Evolutionary conservation across 2,888 invertebrate species (phyloP).

Genomic region (Phyllotreta cruciferae): DNA sequence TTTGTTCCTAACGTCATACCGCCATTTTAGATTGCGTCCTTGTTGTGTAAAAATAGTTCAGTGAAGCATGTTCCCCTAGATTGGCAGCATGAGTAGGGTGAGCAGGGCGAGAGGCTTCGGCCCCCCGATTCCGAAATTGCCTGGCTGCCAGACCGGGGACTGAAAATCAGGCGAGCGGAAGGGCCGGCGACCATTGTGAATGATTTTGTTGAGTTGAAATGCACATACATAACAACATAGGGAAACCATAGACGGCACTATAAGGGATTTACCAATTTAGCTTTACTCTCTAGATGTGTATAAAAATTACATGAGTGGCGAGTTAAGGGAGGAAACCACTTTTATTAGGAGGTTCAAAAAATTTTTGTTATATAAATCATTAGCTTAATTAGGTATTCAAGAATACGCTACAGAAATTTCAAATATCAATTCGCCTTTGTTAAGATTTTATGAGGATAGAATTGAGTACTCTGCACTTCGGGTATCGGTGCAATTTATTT

Average conservation of each 20-base stretch:
- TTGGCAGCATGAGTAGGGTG: constrained; percentile 55
- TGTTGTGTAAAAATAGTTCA: constrained; percentile 60
- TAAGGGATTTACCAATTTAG: constrained; percentile 9
- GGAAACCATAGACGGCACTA: constrained; percentile 22
- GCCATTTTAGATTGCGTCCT: constrained; percentile 59
- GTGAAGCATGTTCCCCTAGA: constrained; percentile 59
- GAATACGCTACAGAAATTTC: too few species aligned
- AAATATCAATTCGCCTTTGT: too few species aligned
- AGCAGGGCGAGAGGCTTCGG: constrained; percentile 38
- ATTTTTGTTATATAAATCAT: too few species aligned
- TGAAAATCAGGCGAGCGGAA: constrained; percentile 53
- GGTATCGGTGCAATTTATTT: too few species aligned
- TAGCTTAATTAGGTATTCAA: too few species aligned
- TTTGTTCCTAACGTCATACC: constrained; percentile 53
- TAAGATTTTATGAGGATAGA: too few species aligned
- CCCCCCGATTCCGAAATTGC: constrained; percentile 49
- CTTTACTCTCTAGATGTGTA: constrained; percentile 13
- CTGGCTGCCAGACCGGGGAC: constrained; percentile 50
- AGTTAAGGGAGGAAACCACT: too few species aligned
- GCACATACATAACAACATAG: constrained; percentile 41
- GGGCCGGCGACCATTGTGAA: constrained; percentile 51
- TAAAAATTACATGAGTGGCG: too few species aligned
- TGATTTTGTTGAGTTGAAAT: constrained; percentile 44
- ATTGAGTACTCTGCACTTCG: too few species aligned
- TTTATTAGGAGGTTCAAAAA: too few species aligned